These are phyloP conservation scores for Chrysochloris asiatica DNA, from an alignment of 2,113 vertebrate genomes.

Conservation along the genomic window DNA sequence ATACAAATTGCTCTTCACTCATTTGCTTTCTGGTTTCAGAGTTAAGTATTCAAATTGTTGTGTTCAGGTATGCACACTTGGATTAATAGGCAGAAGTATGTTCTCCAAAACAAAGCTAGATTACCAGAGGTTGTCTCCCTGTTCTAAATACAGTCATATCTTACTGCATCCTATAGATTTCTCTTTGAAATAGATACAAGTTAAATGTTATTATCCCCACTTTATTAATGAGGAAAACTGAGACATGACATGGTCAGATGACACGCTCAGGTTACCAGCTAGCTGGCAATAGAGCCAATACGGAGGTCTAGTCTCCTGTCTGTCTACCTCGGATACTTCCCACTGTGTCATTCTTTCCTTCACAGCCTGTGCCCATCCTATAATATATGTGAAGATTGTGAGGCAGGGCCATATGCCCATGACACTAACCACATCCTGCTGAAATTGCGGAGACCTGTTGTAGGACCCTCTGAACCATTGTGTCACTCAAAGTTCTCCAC, in stretches of 20 bases:
- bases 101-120: constrained; percentile 23
- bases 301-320: neutral
- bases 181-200: neutral
- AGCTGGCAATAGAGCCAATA: neutral
- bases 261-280: neutral
- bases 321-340: neutral
- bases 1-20: neutral
- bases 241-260: neutral
- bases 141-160: neutral
- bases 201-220: neutral
- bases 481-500: constrained; percentile 55
- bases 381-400: constrained; percentile 92
- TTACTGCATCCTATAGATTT: neutral
- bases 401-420: constrained; percentile 91
- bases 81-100: neutral
- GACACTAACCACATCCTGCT: constrained; percentile 92
- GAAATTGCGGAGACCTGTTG: constrained; percentile 91
- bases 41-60: neutral
- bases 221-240: constrained; percentile 23
- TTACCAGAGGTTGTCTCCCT: neutral
- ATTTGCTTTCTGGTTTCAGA: neutral
- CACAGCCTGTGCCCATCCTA: constrained; percentile 93
- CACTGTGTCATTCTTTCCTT: neutral
- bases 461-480: constrained; percentile 61
- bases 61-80: neutral